Conservation (phyloP, 2,888 invertebrate species). For the Heliconius cydno region DNA sequence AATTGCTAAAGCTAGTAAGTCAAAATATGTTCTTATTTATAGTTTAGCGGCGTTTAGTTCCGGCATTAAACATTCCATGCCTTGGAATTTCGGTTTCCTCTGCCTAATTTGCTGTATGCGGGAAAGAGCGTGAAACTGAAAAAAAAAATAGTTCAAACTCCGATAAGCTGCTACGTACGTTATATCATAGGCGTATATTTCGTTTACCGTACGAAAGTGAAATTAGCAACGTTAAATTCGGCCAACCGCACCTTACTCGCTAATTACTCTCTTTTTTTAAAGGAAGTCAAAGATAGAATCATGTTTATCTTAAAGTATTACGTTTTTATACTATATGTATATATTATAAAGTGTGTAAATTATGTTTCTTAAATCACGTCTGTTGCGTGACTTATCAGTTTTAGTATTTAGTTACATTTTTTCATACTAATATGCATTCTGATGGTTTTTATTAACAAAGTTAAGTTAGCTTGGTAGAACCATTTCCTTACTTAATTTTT, state of each 20-base stretch:
- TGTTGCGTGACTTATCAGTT: not conserved
- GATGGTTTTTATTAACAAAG: not conserved
- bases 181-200: slow-evolving; percentile 50
- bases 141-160: not conserved
- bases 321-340: not conserved
- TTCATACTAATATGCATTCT: not conserved
- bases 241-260: slow-evolving; percentile 51
- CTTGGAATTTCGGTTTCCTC: too few species aligned
- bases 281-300: slow-evolving; percentile 24
- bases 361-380: not conserved
- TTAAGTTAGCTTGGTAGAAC: not conserved
- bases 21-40: slow-evolving; percentile 3
- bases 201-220: slow-evolving; percentile 58
- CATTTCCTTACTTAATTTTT: not conserved
- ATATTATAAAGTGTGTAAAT: not conserved
- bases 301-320: not conserved
- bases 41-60: not conserved
- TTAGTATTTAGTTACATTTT: not conserved
- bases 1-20: not conserved
- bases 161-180: slow-evolving; percentile 45
- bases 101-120: too few species aligned
- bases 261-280: slow-evolving; percentile 51
- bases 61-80: too few species aligned
- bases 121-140: too few species aligned
- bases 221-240: slow-evolving; percentile 59